A percentile compares a stretch with the other conserved stretches of the same genome.
Conservation (phyloP, 1,140 invertebrate species). For the Pseudoatta argentina region DNA sequence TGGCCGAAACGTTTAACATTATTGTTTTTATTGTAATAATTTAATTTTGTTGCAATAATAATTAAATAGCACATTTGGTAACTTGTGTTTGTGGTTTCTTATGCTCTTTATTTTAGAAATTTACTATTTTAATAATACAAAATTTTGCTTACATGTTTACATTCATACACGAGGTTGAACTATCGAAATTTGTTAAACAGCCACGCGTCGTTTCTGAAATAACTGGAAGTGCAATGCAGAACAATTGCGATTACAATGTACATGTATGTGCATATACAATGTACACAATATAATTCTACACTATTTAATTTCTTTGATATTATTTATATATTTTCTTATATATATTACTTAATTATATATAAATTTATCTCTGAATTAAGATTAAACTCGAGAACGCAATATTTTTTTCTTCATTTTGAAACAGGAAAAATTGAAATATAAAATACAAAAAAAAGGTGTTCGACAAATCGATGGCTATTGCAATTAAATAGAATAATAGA, state of each 20-base stretch:
- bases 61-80: too few relatives aligned
- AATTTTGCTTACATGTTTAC: slow-evolving; percentile 48
- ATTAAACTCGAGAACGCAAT: too few relatives aligned
- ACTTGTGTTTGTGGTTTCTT: too few relatives aligned
- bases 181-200: slow-evolving; percentile 67
- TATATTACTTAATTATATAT: too few relatives aligned
- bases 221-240: slow-evolving; percentile 55
- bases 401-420: background rate
- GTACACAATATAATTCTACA: background rate
- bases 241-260: slow-evolving; percentile 47
- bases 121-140: slow-evolving; percentile 70
- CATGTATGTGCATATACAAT: too few relatives aligned
- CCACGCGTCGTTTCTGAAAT: slow-evolving; percentile 42
- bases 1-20: too few relatives aligned
- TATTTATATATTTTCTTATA: background rate
- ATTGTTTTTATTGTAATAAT: too few relatives aligned
- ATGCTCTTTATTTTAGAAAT: too few relatives aligned
- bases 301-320: background rate
- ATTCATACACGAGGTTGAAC: slow-evolving; percentile 52
- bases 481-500: background rate
- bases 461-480: background rate
- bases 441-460: background rate
- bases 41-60: too few relatives aligned
- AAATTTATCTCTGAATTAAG: too few relatives aligned
- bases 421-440: background rate